A percentile compares a stretch with the other conserved stretches of the same genome.
These are phyloP conservation scores for Dryobotodes eremita DNA, from an alignment of 2,888 invertebrate species.

Conservation along the genomic window DNA sequence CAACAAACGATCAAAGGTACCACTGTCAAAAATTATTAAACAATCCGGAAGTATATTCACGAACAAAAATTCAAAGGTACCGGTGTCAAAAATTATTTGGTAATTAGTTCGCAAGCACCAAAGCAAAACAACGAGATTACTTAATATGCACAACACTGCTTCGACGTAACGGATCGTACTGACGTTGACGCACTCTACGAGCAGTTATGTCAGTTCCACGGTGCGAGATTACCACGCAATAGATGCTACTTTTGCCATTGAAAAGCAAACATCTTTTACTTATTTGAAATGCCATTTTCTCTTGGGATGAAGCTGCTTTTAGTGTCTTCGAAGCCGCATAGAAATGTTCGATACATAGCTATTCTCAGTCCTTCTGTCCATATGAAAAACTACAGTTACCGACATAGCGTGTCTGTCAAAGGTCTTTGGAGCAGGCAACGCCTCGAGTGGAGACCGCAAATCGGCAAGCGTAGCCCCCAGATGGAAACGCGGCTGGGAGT, in stretches of 20 bases:
- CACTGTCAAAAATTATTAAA: slow-evolving; percentile 19
- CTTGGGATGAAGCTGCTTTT: not conserved
- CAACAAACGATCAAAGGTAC: not conserved
- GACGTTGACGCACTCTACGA: slow-evolving; percentile 35
- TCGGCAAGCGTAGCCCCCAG: not conserved
- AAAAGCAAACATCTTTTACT: slow-evolving; percentile 13
- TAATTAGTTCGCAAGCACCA: slow-evolving; percentile 42
- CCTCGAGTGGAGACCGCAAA: not conserved
- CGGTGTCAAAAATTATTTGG: slow-evolving; percentile 23
- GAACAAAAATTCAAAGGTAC: not conserved
- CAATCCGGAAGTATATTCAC: no score
- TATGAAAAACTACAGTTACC: not conserved
- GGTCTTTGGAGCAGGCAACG: no score
- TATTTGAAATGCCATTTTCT: slow-evolving; percentile 4
- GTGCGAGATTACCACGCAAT: slow-evolving; percentile 21
- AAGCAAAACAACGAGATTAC: slow-evolving; percentile 42
- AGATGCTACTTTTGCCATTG: slow-evolving; percentile 37
- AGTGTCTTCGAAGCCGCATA: not conserved
- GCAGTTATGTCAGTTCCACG: slow-evolving; percentile 40
- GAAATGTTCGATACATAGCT: not conserved
- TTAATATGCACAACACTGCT: slow-evolving; percentile 64
- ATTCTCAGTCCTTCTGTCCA: not conserved
- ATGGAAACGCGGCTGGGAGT: not conserved
- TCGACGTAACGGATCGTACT: slow-evolving; percentile 55
- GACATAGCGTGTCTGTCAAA: not conserved